Conservation (phyloP, 2,797 vertebrate species). For the Cyclopterus lumpus region DNA sequence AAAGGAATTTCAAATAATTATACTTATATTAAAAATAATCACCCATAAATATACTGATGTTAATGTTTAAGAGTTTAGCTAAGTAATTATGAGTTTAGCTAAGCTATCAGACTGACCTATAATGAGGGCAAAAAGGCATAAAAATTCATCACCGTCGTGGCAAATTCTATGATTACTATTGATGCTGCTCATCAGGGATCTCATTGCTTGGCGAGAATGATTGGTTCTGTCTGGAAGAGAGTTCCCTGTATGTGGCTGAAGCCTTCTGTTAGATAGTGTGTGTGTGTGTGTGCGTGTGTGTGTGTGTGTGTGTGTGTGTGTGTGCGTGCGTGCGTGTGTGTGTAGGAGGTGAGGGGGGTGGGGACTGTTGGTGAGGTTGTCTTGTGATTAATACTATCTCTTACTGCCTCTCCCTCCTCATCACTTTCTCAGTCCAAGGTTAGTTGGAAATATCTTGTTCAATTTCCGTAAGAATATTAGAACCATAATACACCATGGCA, state of each 20-base stretch:
- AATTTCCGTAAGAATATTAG: constrained; percentile 57
- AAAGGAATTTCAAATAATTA: not conserved
- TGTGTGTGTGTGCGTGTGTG: constrained; percentile 36
- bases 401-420: constrained; percentile 47
- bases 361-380: constrained; percentile 51
- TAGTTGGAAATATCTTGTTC: constrained; percentile 67
- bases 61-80: constrained; percentile 30
- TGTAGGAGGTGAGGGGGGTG: constrained; percentile 41
- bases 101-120: constrained; percentile 58
- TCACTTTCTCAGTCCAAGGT: constrained; percentile 66
- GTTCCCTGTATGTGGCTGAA: constrained; percentile 65
- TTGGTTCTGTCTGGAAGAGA: constrained; percentile 75
- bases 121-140: constrained; percentile 79
- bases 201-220: constrained; percentile 71
- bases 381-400: constrained; percentile 79
- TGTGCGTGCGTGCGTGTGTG: constrained; percentile 18
- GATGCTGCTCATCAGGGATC: constrained; percentile 80
- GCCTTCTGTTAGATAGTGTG: constrained; percentile 39
- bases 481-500: constrained; percentile 28
- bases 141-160: constrained; percentile 76
- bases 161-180: constrained; percentile 81
- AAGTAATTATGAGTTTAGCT: constrained; percentile 58
- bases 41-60: constrained; percentile 7
- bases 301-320: constrained; percentile 34
- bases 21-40: not conserved